Conservation (phyloP, 1,140 invertebrate genomes). For the Cydia strobilella region DNA sequence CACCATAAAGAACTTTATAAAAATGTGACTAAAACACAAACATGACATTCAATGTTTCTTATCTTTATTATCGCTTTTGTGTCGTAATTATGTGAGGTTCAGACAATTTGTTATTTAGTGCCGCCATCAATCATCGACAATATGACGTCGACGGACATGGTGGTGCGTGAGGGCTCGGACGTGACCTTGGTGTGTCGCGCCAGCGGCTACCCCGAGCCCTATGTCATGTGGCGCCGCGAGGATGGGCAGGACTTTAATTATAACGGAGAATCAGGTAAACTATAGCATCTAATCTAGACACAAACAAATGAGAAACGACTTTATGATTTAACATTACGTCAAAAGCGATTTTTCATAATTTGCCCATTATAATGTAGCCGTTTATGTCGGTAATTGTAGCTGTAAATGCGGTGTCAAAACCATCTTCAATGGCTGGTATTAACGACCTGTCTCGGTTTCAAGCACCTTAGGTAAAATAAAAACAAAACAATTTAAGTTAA, state of each 20-base stretch:
- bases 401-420: no score
- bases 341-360: no score
- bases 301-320: no score
- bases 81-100: conserved; percentile 18
- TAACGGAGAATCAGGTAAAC: conserved; percentile 86
- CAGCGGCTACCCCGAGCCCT: conserved; percentile 89
- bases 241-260: conserved; percentile 90
- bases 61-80: conserved; percentile 3
- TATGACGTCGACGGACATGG: conserved; percentile 90
- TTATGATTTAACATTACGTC: no score
- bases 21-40: not conserved
- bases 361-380: no score
- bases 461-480: no score
- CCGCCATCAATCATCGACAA: conserved; percentile 81
- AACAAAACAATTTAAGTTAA: no score
- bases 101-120: conserved; percentile 32
- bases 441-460: no score
- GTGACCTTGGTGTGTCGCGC: conserved; percentile 90
- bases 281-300: not conserved
- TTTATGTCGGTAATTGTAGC: no score
- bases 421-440: not conserved
- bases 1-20: not conserved
- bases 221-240: conserved; percentile 91
- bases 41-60: not conserved
- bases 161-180: conserved; percentile 90